These are phyloP conservation scores for Rhynchomys soricoides DNA, from an alignment of 2,113 vertebrate species.

Conservation along the genomic window DNA sequence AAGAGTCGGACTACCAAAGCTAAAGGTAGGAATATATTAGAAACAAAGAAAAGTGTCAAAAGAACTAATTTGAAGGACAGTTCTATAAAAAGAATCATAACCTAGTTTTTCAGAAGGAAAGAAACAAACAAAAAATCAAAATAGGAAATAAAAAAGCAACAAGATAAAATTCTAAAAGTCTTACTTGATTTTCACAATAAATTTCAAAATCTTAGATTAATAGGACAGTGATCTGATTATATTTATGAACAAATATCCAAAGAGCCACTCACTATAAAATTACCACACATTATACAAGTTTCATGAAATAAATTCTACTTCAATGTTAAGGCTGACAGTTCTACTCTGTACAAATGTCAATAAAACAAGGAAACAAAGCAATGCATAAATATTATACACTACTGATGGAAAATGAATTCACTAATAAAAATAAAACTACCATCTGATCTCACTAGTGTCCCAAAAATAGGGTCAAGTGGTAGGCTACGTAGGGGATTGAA, in stretches of 20 bases:
- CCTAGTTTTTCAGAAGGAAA: neutral
- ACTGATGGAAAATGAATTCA: neutral
- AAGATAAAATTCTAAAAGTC: neutral
- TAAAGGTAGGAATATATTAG: slow-evolving; percentile 24
- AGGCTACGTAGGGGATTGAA: neutral
- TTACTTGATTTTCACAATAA: neutral
- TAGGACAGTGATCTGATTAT: neutral
- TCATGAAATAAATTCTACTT: neutral
- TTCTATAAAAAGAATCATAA: slow-evolving; percentile 23
- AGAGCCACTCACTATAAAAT: neutral
- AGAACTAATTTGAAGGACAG: slow-evolving; percentile 21
- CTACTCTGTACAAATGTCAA: neutral
- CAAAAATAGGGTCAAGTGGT: neutral
- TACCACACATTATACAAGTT: neutral
- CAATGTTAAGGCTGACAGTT: neutral
- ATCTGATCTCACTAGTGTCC: neutral
- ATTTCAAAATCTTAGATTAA: neutral
- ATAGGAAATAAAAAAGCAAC: neutral
- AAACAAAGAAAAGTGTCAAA: slow-evolving; percentile 5
- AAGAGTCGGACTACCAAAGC: neutral
- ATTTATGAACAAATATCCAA: neutral
- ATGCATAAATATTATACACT: neutral
- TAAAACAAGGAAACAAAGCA: neutral
- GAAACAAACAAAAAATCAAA: slow-evolving; percentile 13
- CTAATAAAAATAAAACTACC: slow-evolving; percentile 10